These are phyloP conservation scores for Salvator merianae DNA, from an alignment of 2,113 vertebrate species.

Conservation along the genomic window DNA sequence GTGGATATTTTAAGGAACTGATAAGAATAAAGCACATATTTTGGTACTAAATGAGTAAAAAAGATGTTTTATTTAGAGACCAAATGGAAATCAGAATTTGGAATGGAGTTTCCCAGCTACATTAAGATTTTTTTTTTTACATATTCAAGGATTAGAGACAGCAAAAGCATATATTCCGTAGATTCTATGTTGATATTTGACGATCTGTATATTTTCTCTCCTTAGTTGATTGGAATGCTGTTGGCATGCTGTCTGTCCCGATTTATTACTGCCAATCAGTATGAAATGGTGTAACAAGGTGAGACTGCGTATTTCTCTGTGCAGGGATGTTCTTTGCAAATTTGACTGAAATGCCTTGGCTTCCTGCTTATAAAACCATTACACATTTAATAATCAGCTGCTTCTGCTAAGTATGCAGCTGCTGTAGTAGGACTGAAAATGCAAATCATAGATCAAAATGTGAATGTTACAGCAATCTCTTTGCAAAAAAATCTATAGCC, in stretches of 20 bases:
- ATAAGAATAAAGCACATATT: neutral
- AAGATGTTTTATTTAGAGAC: fast-evolving
- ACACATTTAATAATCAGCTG: neutral
- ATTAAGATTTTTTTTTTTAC: neutral
- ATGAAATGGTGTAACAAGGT: constrained; percentile 99
- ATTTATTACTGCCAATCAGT: constrained; percentile 99
- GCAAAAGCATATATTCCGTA: neutral
- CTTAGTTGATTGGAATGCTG: constrained; percentile 96
- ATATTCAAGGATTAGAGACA: neutral
- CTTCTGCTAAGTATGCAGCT: neutral
- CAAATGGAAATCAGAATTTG: neutral
- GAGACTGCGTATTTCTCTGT: neutral
- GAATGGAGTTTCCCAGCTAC: neutral
- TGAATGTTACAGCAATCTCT: neutral
- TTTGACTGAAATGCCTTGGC: fast-evolving
- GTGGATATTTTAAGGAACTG: neutral
- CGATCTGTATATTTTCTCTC: constrained; percentile 24
- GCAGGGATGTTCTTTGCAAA: fast-evolving
- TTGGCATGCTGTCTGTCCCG: constrained; percentile 97
- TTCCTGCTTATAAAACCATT: neutral
- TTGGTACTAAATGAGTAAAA: neutral
- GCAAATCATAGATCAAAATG: neutral
- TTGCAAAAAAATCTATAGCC: neutral
- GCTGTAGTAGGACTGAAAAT: neutral
- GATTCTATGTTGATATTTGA: neutral